Base-by-base conservation (phyloP, 2,888 invertebrate genomes). In the Drosophila kambysellisi region DNA sequence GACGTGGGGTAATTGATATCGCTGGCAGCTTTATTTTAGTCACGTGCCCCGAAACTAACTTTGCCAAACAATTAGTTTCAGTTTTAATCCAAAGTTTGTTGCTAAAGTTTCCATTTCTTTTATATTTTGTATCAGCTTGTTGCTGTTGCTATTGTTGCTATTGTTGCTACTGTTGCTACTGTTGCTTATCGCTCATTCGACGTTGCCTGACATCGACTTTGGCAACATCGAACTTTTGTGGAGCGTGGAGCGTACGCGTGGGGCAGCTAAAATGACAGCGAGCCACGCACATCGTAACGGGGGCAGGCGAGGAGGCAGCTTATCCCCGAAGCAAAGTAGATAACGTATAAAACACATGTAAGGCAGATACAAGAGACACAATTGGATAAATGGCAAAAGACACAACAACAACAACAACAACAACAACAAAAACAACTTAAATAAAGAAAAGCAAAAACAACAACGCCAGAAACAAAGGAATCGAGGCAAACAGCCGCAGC, bases 51-150 rank as follows among this genome's bases (percentile, higher is more conserved):
- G 61, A 56, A 39, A 80, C 88, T 82, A 78, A 86, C 86, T 86
- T 86, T 82, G 62, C 70, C 80, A 78, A 88, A 88, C 88, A 85
- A 85, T 85, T 85, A 88, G 86, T 85, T 88, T 80, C 76, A 70
- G 71, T 65, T 74, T 75, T 73, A 70, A 52, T 29, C 48, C 53
- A 79, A 84, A 88, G 48, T 84, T 84, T 81, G 60, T 76, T 74
- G 50, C 25, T 48, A 69, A 78, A 82, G 57, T 84, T 85, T 61
- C 30, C 62, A 58, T 51, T n/a, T 70, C 69, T 64, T 53, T 41
- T 62, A 39, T 65, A 52, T n/a, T n/a, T 46, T 46, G 20, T 20
- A 46, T 50, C 51, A 75, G 41, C 35, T 46, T 58, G 30, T 39
- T 73, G 46, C 46, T 63, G 48, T 43, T 73, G 46, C 46, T 63